Conservation (phyloP, 1,140 invertebrate genomes). For the Myzus persicae region DNA sequence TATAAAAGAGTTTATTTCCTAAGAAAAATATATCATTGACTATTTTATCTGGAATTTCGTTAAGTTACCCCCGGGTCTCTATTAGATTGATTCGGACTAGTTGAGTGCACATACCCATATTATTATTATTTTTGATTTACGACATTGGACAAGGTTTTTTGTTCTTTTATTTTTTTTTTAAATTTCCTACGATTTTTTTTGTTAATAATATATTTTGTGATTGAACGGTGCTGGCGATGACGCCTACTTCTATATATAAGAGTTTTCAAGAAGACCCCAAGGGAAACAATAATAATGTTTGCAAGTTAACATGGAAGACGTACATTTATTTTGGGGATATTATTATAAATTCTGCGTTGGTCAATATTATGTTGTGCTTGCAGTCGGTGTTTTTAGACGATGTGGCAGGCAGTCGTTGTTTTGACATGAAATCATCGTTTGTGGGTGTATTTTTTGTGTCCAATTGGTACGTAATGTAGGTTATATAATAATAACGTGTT, state of each 20-base stretch:
- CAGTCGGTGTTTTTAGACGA: background rate
- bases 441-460: constrained; percentile 6
- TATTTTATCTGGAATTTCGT: too few species aligned
- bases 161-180: background rate
- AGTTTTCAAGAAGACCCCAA: background rate
- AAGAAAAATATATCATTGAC: too few species aligned
- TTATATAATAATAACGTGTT: background rate
- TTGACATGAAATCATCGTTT: background rate
- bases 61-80: background rate
- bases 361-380: background rate
- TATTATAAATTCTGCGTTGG: background rate
- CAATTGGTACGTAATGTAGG: background rate
- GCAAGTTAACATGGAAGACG: background rate
- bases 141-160: background rate
- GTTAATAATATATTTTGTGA: background rate
- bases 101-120: background rate
- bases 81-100: background rate
- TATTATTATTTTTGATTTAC: background rate
- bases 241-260: background rate
- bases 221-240: background rate
- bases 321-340: background rate
- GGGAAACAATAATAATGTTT: background rate
- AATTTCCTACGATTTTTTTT: background rate
- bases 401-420: background rate
- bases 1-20: background rate